Evolutionary conservation across 2,797 vertebrate genomes (phyloP).

Genomic region (Myiothlypis coronata): DNA sequence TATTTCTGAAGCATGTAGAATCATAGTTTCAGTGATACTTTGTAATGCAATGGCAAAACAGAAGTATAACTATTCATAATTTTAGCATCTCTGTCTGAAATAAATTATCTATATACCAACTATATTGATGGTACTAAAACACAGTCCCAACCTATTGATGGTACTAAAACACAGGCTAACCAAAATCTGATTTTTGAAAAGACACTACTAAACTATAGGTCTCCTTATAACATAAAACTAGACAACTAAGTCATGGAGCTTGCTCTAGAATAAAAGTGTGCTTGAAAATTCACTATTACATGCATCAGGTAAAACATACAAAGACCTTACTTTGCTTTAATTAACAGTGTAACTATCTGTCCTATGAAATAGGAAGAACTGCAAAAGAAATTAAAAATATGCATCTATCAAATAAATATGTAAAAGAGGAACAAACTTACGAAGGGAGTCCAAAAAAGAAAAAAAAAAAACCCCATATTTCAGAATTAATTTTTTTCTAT

Average conservation of each 20-base stretch:
- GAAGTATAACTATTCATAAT: neutral
- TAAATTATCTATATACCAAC: neutral
- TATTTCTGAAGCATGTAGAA: neutral
- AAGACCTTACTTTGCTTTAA: neutral
- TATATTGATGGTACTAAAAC: neutral
- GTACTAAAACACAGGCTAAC: neutral
- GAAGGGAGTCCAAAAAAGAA: neutral
- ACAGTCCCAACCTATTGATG: neutral
- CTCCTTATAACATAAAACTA: neutral
- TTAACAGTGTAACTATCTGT: neutral
- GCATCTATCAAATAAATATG: neutral
- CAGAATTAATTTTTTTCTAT: neutral
- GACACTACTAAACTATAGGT: neutral
- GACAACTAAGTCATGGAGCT: neutral
- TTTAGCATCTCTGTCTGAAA: neutral
- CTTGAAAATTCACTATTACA: neutral
- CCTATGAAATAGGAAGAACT: neutral
- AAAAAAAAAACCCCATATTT: neutral
- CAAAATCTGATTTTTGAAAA: neutral
- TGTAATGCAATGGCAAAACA: neutral
- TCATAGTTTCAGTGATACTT: constrained; percentile 6
- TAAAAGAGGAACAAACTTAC: neutral
- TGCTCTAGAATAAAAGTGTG: neutral
- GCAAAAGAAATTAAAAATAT: neutral
- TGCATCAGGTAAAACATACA: neutral